phyloP scores from a whole-genome alignment of 2,888 invertebrate genomes.

The Oscheius sp. region DNA sequence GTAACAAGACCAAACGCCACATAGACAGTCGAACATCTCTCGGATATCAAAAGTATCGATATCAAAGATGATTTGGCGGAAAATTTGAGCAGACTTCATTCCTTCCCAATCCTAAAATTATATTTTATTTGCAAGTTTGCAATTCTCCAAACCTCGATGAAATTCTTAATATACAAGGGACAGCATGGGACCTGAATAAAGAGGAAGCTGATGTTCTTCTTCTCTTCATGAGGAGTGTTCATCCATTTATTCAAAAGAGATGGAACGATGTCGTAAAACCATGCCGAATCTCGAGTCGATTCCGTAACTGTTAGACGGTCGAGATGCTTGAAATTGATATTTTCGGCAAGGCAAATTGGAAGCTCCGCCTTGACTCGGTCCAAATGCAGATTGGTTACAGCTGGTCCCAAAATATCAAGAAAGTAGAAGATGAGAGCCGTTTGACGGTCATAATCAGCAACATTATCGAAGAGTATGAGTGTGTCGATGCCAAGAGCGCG shows the following conservation, averaged over 20 bases:
- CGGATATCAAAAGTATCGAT: neutral
- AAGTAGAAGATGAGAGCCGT: constrained; percentile 25
- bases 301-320: neutral
- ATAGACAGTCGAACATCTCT: neutral
- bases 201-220: constrained; percentile 1
- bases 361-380: constrained; percentile 6
- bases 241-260: neutral
- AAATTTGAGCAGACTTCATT: neutral
- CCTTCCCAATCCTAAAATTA: neutral
- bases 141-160: neutral
- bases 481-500: too few relatives aligned
- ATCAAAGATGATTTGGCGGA: neutral
- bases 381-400: neutral
- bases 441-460: neutral
- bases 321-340: neutral
- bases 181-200: neutral
- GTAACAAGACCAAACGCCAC: too few relatives aligned
- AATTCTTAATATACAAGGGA: neutral
- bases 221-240: neutral
- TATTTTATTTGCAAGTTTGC: neutral
- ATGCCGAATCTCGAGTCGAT: neutral
- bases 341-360: neutral
- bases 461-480: constrained; percentile 1
- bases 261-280: neutral
- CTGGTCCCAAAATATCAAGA: neutral